phyloP scores from a whole-genome alignment of 2,888 invertebrate species.

The Phorcus lineatus region DNA sequence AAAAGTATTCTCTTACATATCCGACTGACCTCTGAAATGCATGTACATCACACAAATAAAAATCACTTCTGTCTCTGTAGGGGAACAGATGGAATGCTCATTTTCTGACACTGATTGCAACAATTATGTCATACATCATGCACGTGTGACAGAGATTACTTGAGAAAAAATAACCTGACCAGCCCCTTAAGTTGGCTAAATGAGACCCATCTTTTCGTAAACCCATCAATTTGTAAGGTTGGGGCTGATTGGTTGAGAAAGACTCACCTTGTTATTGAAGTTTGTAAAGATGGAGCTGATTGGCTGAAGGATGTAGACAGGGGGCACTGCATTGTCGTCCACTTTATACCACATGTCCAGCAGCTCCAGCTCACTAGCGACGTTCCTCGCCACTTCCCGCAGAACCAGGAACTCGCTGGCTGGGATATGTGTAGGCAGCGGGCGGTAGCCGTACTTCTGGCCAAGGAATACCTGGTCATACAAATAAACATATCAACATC shows the following conservation, averaged over 20 bases:
- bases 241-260: background rate
- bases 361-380: constrained; percentile 83
- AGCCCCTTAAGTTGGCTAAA: too few relatives aligned
- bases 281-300: constrained; percentile 97
- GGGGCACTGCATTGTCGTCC: constrained; percentile 96
- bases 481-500: too few relatives aligned
- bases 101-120: too few relatives aligned
- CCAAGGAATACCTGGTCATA: constrained; percentile 88
- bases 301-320: constrained; percentile 94
- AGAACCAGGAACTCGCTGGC: constrained; percentile 91
- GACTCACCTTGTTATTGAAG: constrained; percentile 94
- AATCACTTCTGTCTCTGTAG: too few relatives aligned
- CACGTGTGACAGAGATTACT: too few relatives aligned
- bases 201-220: too few relatives aligned
- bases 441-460: constrained; percentile 98
- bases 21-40: too few relatives aligned
- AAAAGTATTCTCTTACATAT: too few relatives aligned
- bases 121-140: too few relatives aligned
- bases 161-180: too few relatives aligned
- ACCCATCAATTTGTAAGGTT: background rate
- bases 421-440: constrained; percentile 95
- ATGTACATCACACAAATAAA: too few relatives aligned
- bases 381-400: constrained; percentile 83
- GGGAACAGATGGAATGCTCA: too few relatives aligned
- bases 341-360: constrained; percentile 97